A percentile compares a stretch with the other conserved stretches of the same genome.
phyloP scores from a whole-genome alignment of 2,797 vertebrate genomes.

The Vespertilio murinus region DNA sequence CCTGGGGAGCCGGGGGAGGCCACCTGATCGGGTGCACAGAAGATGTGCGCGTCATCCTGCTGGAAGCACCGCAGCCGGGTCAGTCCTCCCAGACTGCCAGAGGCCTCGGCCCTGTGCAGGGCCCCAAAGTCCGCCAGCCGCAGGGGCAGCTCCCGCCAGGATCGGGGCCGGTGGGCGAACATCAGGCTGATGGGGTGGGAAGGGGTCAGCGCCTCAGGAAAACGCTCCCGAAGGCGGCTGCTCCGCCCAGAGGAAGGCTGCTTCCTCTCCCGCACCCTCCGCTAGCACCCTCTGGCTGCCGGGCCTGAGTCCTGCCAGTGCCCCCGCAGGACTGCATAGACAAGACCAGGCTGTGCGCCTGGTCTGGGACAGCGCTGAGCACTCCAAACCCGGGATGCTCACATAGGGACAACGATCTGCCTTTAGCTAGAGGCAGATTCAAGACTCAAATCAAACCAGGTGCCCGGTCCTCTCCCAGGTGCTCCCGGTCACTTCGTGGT shows the following conservation, averaged over 20 bases:
- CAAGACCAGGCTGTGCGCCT: too few species aligned
- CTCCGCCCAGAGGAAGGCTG: not conserved
- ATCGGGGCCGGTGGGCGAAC: constrained; percentile 93
- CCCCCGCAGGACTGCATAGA: too few species aligned
- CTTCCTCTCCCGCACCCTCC: not conserved
- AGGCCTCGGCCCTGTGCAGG: constrained; percentile 93
- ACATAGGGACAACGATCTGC: not conserved
- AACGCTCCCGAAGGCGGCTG: not conserved
- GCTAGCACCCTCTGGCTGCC: too few species aligned
- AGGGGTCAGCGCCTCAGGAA: not conserved
- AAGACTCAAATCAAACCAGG: not conserved
- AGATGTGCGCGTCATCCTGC: constrained; percentile 96
- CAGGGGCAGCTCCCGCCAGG: constrained; percentile 95
- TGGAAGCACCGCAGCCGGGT: constrained; percentile 93
- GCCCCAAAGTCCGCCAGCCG: constrained; percentile 95
- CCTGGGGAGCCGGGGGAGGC: not conserved
- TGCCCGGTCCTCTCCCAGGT: not conserved
- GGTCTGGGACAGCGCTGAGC: not conserved
- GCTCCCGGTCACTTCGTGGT: not conserved
- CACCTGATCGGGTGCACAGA: constrained; percentile 93
- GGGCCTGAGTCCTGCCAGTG: not conserved
- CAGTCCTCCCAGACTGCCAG: constrained; percentile 90
- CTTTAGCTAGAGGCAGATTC: not conserved
- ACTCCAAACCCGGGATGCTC: not conserved
- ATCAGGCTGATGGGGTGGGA: constrained; percentile 87